Conservation (phyloP, 2,113 vertebrate species). For the Orthonyx spaldingii region DNA sequence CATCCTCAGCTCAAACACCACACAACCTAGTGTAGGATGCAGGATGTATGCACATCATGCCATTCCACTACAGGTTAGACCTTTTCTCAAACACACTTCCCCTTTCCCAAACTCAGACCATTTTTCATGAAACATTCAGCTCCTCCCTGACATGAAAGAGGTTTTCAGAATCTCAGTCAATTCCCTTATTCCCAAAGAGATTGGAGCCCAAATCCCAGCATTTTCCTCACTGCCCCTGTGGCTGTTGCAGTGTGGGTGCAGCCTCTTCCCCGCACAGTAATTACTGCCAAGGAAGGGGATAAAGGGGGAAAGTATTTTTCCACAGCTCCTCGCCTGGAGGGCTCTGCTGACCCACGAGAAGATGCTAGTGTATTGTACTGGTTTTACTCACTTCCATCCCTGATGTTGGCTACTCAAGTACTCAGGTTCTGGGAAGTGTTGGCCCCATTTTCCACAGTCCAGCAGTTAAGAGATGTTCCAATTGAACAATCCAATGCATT, state of each 20-base stretch:
- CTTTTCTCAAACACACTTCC: too few relatives aligned
- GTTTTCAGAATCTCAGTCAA: neutral
- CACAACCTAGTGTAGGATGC: neutral
- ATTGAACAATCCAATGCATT: neutral
- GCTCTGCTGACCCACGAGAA: rapidly evolving
- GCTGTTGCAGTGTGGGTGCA: neutral
- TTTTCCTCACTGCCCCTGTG: rapidly evolving
- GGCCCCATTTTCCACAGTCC: neutral
- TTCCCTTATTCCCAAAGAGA: neutral
- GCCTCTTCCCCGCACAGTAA: too few relatives aligned
- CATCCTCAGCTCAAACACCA: neutral
- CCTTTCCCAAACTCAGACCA: neutral
- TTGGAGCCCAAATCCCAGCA: neutral
- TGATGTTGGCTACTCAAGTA: neutral
- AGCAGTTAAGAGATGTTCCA: neutral
- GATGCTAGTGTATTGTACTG: neutral
- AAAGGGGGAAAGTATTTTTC: neutral
- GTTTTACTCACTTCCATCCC: neutral
- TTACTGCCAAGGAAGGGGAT: neutral
- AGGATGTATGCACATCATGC: rapidly evolving
- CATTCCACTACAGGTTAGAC: neutral
- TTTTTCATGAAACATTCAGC: neutral
- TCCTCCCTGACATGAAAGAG: neutral
- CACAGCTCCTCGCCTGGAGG: neutral
- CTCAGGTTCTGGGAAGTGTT: neutral